Base-by-base conservation (phyloP, 2,113 vertebrate genomes). In the Nanorana parkeri region DNA sequence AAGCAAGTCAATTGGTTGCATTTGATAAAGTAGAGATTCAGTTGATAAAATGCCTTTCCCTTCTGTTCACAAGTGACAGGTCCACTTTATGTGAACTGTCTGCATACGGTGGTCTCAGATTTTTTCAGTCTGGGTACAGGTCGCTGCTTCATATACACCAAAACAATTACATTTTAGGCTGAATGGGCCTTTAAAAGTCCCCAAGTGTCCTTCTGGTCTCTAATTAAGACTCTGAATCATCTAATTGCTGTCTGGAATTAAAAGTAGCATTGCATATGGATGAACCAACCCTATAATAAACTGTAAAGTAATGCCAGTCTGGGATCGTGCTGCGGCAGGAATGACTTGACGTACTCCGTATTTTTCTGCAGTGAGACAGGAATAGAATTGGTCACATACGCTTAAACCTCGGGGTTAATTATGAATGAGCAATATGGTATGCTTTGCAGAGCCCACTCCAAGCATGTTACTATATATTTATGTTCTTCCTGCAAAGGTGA, bases 221-320 rank as follows among this genome's bases (percentile, higher is more conserved):
- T 74, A 58, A 74, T 74, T 74, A 74, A 13, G 5, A 23, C 28
- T 20, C 26, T 74, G 71, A 74, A 58, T 74, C 54, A 58, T 74
- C 26, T 29, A 56, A 74, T 29, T 58, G 19, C 69, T 29, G 6
- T 32, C 54, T 29, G 17, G 20, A 19, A 36, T 58, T 74, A 74
- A 56, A 74, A 58, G 54, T 55, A 51, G 51, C 68, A 26, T 55
- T 11, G n/a, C 71, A 58, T 74, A 74, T 58, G 71, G 54, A 56
- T 74, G 52, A 29, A 36, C 71, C 28, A 16, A 74, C 71, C 71
- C 71, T 74, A 28, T 74, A 74, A 74, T 74, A 55, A 74, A 28
- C 17, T 58, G 71, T 32, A 74, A 74, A 74, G 54, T 74, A 32
- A 74, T 74, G 56, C 71, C 54, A 56, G 71, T 28, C 54, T 32